Conservation (phyloP, 2,797 vertebrate genomes). For the Oreortyx pictus region DNA sequence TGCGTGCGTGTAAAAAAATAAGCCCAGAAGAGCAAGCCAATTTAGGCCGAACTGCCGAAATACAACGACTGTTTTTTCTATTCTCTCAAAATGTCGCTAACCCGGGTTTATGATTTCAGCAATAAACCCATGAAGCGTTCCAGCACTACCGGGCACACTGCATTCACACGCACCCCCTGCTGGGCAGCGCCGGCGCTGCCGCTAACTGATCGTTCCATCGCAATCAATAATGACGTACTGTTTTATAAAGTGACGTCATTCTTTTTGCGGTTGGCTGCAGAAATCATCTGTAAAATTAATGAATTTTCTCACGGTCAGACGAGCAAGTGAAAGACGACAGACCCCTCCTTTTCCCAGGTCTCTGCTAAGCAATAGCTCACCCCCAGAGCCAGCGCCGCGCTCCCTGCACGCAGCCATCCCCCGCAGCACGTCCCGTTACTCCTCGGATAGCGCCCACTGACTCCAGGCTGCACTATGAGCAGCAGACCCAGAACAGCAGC, state of each 20-base stretch:
- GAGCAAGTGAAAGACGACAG: not conserved
- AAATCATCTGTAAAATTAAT: not conserved
- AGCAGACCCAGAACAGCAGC: not conserved
- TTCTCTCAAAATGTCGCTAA: not conserved
- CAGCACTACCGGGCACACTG: not conserved
- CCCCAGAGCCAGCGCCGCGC: too few relatives aligned
- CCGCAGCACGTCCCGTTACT: too few relatives aligned
- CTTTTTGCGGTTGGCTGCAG: not conserved
- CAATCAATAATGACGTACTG: not conserved
- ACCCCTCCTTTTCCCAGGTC: not conserved
- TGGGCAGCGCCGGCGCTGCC: not conserved
- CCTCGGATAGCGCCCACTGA: not conserved
- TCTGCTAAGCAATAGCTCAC: not conserved
- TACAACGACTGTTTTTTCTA: not conserved
- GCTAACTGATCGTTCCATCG: not conserved
- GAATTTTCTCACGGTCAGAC: not conserved
- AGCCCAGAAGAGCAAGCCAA: not conserved
- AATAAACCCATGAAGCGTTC: not conserved
- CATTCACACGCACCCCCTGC: not conserved
- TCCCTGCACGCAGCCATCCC: too few relatives aligned
- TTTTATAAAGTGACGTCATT: fast-evolving
- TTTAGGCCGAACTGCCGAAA: not conserved
- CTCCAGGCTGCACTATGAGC: not conserved
- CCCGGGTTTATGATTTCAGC: not conserved
- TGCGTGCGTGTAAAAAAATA: not conserved